phyloP scores from a whole-genome alignment of 2,797 vertebrate species.

The Characodon lateralis region DNA sequence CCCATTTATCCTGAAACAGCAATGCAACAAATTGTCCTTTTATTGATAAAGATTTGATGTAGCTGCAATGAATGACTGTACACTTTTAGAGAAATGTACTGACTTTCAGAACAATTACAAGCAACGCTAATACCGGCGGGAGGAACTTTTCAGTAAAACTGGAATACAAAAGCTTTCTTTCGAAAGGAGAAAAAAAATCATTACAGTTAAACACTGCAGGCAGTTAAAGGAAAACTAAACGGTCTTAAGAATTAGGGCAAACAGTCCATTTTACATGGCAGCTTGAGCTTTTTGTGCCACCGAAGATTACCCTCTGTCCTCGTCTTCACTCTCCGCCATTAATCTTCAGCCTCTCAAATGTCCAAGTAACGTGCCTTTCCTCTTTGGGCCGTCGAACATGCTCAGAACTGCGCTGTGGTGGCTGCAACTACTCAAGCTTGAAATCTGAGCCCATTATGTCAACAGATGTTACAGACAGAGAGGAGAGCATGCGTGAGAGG shows the following conservation, averaged over 20 bases:
- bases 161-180: conserved; percentile 26
- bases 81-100: conserved; percentile 18
- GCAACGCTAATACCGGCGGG: conserved; percentile 1
- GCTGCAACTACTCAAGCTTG: conserved; percentile 74
- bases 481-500: conserved; percentile 58
- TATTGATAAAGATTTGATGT: conserved; percentile 45
- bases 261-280: conserved; percentile 56
- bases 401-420: conserved; percentile 41
- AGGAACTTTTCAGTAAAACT: conserved; percentile 12
- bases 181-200: conserved; percentile 13
- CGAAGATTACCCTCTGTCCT: conserved; percentile 57
- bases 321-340: conserved; percentile 39
- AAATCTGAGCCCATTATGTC: conserved; percentile 82
- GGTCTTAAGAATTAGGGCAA: conserved; percentile 51
- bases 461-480: conserved; percentile 72
- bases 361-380: conserved; percentile 62
- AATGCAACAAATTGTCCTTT: conserved; percentile 36
- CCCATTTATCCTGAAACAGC: conserved; percentile 8
- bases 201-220: conserved; percentile 19
- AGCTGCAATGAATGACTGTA: conserved; percentile 11
- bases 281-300: conserved; percentile 69
- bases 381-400: conserved; percentile 49
- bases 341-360: conserved; percentile 33
- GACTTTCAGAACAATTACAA: conserved; percentile 28
- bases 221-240: conserved; percentile 27